A percentile compares a stretch with the other conserved stretches of the same genome.
Conservation (phyloP, 1,140 invertebrate genomes). For the Stratiolaelaps scimitus region DNA sequence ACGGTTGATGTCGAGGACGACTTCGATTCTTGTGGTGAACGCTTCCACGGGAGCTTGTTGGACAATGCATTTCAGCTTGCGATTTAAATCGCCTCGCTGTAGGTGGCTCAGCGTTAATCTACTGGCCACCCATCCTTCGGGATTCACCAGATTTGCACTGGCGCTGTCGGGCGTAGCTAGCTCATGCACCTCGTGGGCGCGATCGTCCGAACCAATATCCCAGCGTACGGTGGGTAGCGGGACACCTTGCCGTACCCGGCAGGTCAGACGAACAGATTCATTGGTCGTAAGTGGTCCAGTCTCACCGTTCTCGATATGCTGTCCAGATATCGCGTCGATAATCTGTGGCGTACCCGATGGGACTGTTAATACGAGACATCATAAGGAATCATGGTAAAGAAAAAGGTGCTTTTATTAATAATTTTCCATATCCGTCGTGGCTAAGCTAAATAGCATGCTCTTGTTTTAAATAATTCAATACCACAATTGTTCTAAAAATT, state of each 20-base stretch:
- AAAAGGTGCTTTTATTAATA: too few relatives aligned
- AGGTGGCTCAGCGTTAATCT: neutral
- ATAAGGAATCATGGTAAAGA: too few relatives aligned
- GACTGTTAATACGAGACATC: neutral
- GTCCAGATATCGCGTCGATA: slow-evolving; percentile 19
- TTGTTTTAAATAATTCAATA: too few relatives aligned
- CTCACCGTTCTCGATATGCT: neutral
- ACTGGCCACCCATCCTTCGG: neutral
- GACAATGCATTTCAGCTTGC: slow-evolving; percentile 14
- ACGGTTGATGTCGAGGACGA: slow-evolving; percentile 13
- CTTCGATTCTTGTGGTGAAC: neutral
- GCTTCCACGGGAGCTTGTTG: slow-evolving; percentile 13
- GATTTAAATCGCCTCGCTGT: neutral
- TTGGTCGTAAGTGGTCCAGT: slow-evolving; percentile 1
- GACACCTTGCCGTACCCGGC: slow-evolving; percentile 8
- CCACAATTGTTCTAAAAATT: too few relatives aligned
- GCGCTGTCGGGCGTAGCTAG: too few relatives aligned
- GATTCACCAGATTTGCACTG: too few relatives aligned
- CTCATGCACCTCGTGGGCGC: too few relatives aligned
- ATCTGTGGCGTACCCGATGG: slow-evolving; percentile 11
- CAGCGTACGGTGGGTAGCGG: slow-evolving; percentile 6
- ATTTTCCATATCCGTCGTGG: too few relatives aligned
- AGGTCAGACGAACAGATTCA: slow-evolving; percentile 7
- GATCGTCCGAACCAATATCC: neutral
- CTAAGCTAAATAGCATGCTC: too few relatives aligned